Evolutionary conservation across 2,797 vertebrate genomes (phyloP), one percentile per base, ranked within the genome.

Genomic region (Cynodonichthys magdalenae): DNA sequence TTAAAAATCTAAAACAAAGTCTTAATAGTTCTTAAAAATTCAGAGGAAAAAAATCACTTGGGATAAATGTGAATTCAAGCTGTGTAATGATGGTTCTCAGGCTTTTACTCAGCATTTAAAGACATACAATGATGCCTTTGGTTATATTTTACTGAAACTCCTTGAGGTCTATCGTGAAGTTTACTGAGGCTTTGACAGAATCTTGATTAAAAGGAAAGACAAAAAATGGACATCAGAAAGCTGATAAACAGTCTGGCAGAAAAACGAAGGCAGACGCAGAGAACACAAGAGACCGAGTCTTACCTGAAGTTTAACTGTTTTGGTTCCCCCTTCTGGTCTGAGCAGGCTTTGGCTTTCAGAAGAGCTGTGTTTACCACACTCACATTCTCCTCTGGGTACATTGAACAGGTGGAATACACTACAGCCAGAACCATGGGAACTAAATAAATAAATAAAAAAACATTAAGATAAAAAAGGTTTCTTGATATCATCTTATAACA

Each of bases 301-400:
- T 68, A 90, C 97, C 93, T 95, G 47, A 95, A 96, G 39, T 74
- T 86, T 6, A 74, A 86, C 53, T 75, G 74, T 85, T 91, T 94
- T 53, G 62, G 27, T 78, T 86, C 81, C 56, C 83, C 84, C 55
- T 83, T 73, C 53, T 88, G 82, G 85, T 85, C 83, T n/a, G 50
- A 56, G 12, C 5, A 2, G 36, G 63, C 51, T 6, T 57, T 65
- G 57, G 63, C 62, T 76, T 74, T 84, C 52, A 92, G 85, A 81
- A 96, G 83, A 18, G 93, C 94, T 75, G 91, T 90, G 53, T 80
- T 89, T 75, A 97, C 87, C 47, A 96, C 87, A n/a, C 72, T 81
- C 80, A 95, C 94, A 15, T 97, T 99, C 92, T 99, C 96, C 84
- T 96, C 93, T 57, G 90, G 74, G 79, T 94, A 93, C 59, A 93